Evolutionary conservation across 2,113 vertebrate species (phyloP).

Genomic region (Leptobrachium ailaonicum): DNA sequence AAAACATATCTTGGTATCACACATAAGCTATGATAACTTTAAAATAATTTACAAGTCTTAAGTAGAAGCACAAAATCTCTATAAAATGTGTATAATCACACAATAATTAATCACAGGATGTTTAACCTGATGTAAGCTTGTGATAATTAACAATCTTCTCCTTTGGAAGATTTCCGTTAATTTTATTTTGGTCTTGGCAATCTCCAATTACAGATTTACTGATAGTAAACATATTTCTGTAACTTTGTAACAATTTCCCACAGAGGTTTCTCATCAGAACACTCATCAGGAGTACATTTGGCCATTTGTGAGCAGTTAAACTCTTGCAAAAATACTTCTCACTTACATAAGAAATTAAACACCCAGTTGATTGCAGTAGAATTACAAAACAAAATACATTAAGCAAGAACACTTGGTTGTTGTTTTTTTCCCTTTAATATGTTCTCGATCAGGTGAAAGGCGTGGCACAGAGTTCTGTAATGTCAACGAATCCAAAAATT

Average conservation of each 20-base stretch:
- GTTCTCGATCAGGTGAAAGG: neutral
- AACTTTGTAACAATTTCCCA: neutral
- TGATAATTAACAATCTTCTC: neutral
- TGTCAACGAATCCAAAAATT: neutral
- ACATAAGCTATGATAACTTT: too few relatives aligned
- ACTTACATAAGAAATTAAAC: too few relatives aligned
- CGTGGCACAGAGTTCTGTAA: neutral
- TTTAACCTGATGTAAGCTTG: neutral
- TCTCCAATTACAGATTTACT: neutral
- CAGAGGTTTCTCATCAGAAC: constrained; percentile 1
- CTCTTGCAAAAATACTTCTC: neutral
- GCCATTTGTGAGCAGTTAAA: neutral
- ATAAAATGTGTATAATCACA: neutral
- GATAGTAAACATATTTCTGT: constrained; percentile 3
- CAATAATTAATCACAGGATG: neutral
- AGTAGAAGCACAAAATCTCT: neutral
- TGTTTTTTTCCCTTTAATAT: neutral
- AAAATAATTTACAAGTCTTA: neutral
- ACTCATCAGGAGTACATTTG: neutral
- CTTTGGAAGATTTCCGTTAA: neutral
- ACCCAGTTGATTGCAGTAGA: neutral
- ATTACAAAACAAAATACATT: neutral
- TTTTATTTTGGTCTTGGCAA: neutral
- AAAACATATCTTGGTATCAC: too few relatives aligned
- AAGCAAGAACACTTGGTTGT: neutral